Evolutionary conservation across 2,888 invertebrate genomes (phyloP).

Genomic region (Blastobasis lacticolella): DNA sequence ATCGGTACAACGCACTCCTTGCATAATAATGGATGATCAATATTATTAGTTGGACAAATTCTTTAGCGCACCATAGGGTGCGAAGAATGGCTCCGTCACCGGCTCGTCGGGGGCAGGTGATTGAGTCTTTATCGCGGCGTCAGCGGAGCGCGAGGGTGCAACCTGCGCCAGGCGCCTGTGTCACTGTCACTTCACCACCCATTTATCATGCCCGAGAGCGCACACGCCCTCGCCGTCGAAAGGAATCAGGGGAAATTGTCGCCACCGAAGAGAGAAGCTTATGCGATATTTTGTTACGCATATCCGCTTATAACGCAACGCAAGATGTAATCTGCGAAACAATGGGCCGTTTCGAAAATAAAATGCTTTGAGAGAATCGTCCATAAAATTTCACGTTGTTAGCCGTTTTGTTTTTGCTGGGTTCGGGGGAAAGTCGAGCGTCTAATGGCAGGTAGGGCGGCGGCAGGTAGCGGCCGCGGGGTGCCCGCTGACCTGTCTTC

Average conservation of each 20-base stretch:
- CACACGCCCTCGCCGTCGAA: conserved; percentile 16
- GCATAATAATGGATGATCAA: conserved; percentile 40
- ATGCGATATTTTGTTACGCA: conserved; percentile 3
- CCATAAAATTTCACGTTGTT: conserved; percentile 24
- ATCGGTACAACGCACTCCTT: conserved; percentile 35
- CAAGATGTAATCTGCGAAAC: conserved; percentile 13
- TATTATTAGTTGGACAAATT: conserved; percentile 36
- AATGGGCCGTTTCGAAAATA: conserved; percentile 22
- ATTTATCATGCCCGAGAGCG: conserved; percentile 41
- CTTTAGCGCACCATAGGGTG: conserved; percentile 29
- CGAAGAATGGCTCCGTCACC: conserved; percentile 22
- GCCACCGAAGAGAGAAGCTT: conserved; percentile 8
- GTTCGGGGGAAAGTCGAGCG: conserved; percentile 25
- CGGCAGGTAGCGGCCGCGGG: conserved; percentile 35
- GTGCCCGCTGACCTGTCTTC: conserved; percentile 39
- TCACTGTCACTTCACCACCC: conserved; percentile 41
- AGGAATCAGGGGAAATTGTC: conserved; percentile 17
- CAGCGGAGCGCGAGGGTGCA: conserved; percentile 40
- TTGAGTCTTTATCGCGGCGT: conserved; percentile 51
- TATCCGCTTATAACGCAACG: conserved; percentile 4
- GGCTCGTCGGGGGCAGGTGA: conserved; percentile 51
- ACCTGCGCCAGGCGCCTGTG: conserved; percentile 27
- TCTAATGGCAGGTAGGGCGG: conserved; percentile 26
- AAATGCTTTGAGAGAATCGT: conserved; percentile 18
- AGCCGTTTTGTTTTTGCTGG: conserved; percentile 29